Base-by-base conservation (phyloP, 2,113 vertebrate species). In the Corythoichthys intestinalis region DNA sequence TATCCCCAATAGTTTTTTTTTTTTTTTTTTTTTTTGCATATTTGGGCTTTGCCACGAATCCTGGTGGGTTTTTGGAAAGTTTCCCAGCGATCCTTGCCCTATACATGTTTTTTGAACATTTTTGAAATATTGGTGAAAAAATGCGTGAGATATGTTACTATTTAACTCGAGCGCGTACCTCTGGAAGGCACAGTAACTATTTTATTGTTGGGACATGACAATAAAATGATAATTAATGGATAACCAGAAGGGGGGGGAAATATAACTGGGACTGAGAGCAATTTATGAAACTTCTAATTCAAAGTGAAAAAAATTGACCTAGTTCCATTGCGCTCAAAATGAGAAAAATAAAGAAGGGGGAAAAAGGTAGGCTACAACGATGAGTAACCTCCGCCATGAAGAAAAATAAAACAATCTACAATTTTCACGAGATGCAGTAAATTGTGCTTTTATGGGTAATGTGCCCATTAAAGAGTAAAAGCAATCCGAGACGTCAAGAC, bases 381-480 rank as follows among this genome's bases (percentile, higher is more conserved):
- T 74, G 85, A 71, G 74, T 75, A 83, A 85, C 71, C 60, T 70
- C 71, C 76, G 75, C 69, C 70, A 75, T 79, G 77, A 67, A 68
- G 71, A 66, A 4, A 50, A 10, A 7, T 52, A 67, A n/a, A 44
- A 50, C 71, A 78, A 41, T 67, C n/a, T 41, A 54, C 75, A 89
- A 87, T 84, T 88, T 88, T 83, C 50, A 78, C 34, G 70, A 81
- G 77, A 84, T 76, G 86, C 83, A 83, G 83, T 87, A 88, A 90
- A 88, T 85, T 78, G 75, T 83, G 87, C 84, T 88, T 91, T 89
- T 87, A 91, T 87, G 88, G 81, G 66, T 89, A 90, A 90, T 91
- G 90, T 83, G 71, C 75, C 85, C 89, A 90, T 90, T 88, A 90
- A 91, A 91, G 86, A 87, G 83, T 89, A 90, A 90, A 91, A 81